Base-by-base conservation (phyloP, 2,113 vertebrate genomes). In the Dipodomys merriami region DNA sequence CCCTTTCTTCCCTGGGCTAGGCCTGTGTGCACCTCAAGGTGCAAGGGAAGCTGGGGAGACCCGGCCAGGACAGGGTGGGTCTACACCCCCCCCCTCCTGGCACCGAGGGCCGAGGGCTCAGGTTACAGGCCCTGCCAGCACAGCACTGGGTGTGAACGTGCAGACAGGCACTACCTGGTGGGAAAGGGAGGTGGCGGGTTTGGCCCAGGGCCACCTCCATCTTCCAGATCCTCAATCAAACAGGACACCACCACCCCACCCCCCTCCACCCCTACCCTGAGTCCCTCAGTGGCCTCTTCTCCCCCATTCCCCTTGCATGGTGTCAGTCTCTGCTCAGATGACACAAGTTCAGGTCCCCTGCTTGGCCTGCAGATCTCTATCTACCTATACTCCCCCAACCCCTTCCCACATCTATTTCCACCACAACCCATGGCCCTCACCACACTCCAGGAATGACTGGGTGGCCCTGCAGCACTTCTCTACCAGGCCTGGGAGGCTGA, bases 61-160 rank as follows among this genome's bases (percentile, higher is more conserved):
- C 30, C 0, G 0, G 1, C 19, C 39, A 71, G 72, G 12, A 27
- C 60, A 9, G 78, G 88, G 85, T 77, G 76, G 90, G 71, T 64
- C 91, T 84, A 57, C 53, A 13, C 53, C 53, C 73, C 76, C 60
- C 68, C 68, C 16, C 10, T 74, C 49, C 87, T 84, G 82, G 94
- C 94, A 90, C 80, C n/a, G n/a, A n/a, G n/a, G n/a, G n/a, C 86
- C 46, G 39, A 1, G 65, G 64, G 87, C 90, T 97, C 95, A 23
- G 65, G 86, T 96, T 93, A 79, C 96, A 96, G 93, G 81, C 92
- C 78, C 93, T 93, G 94, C 94, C 95, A 88, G 93, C 78, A 0
- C 8, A 9, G 94, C 89, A 69, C 44, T 86, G 97, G 95, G 95
- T 94, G 96, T 96, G 95, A 93, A 97, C 95, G 97, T 97, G 97